Conservation (phyloP, 2,888 invertebrate species). For the Laspeyria flexula region DNA sequence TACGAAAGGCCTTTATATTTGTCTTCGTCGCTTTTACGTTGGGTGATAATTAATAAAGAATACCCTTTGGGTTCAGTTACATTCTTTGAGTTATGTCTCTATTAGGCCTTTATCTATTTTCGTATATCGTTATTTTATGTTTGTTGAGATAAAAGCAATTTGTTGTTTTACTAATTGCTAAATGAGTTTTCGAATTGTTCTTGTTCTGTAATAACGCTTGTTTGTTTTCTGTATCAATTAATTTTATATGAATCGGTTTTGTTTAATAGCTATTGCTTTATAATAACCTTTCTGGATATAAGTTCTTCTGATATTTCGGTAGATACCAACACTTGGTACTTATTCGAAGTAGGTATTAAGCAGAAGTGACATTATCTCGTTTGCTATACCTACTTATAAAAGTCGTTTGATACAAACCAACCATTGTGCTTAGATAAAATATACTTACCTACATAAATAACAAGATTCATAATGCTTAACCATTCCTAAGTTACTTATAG, state of each 20-base stretch:
- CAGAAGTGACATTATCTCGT: too few species aligned
- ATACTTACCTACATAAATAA: too few species aligned
- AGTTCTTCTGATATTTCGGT: too few species aligned
- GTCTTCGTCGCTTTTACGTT: slow-evolving; percentile 80
- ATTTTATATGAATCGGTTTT: slow-evolving; percentile 3
- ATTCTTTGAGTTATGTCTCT: slow-evolving; percentile 65
- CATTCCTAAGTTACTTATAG: too few species aligned
- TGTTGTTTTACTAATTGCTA: slow-evolving; percentile 23
- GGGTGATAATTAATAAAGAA: slow-evolving; percentile 84
- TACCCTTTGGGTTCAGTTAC: slow-evolving; percentile 79
- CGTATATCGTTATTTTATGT: slow-evolving; percentile 28
- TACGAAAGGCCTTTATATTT: slow-evolving; percentile 75
- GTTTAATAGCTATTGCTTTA: neutral
- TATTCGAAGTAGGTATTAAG: too few species aligned
- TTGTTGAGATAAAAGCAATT: slow-evolving; percentile 25
- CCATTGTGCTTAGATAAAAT: too few species aligned
- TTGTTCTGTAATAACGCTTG: slow-evolving; percentile 18
- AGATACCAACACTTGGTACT: too few species aligned
- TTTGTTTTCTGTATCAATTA: slow-evolving; percentile 8
- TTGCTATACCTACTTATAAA: too few species aligned
- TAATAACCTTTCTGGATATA: neutral
- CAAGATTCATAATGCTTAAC: too few species aligned
- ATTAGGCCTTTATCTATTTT: slow-evolving; percentile 55
- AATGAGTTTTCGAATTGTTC: slow-evolving; percentile 23
- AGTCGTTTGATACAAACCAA: too few species aligned